These are phyloP conservation scores for Enoplosus armatus DNA, from an alignment of 2,797 vertebrate species.

Conservation along the genomic window DNA sequence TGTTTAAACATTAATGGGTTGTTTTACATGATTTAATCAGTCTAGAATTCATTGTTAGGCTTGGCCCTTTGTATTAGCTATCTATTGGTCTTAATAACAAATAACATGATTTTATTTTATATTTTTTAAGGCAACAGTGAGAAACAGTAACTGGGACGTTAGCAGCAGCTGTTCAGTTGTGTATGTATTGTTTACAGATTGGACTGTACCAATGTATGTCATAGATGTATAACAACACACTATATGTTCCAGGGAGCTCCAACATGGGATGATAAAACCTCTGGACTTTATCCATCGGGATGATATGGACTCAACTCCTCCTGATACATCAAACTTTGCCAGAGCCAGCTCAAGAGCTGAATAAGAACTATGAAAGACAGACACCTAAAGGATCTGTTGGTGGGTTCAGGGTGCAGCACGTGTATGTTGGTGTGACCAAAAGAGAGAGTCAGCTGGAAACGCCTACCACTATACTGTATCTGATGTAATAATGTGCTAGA, in stretches of 20 bases:
- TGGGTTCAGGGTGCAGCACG: background rate
- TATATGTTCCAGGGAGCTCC: slow-evolving; percentile 69
- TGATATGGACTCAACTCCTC: slow-evolving; percentile 30
- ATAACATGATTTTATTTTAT: background rate
- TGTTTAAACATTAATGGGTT: background rate
- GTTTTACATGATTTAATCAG: slow-evolving; percentile 12
- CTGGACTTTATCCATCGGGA: slow-evolving; percentile 67
- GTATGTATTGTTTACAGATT: background rate
- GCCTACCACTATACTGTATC: background rate
- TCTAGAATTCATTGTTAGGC: background rate
- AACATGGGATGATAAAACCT: slow-evolving; percentile 79
- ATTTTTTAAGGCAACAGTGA: background rate
- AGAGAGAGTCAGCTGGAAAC: slow-evolving; percentile 13
- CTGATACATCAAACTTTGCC: slow-evolving; percentile 8
- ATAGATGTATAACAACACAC: slow-evolving; percentile 19
- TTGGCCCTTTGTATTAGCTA: background rate
- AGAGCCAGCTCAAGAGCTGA: slow-evolving; percentile 27
- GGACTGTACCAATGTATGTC: background rate
- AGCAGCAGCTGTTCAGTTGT: background rate
- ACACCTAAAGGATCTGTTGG: slow-evolving; percentile 1
- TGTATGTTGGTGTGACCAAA: background rate
- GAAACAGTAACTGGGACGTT: background rate
- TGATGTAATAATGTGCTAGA: background rate
- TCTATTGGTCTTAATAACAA: background rate
- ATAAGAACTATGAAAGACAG: background rate